Conservation (phyloP, 1,140 invertebrate genomes). For the Leptinotarsa defecta region DNA sequence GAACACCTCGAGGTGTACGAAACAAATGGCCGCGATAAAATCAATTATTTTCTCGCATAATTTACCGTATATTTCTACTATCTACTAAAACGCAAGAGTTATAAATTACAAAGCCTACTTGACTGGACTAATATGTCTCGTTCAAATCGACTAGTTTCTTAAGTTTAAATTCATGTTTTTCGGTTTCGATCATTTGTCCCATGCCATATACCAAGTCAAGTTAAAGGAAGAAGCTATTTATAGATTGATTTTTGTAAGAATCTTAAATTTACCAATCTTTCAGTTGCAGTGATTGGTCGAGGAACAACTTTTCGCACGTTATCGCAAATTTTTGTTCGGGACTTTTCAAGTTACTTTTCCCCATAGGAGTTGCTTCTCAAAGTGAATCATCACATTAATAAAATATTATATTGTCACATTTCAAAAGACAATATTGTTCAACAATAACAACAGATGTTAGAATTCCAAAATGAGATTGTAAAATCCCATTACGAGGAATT, state of each 20-base stretch:
- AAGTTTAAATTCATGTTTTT: slow-evolving; percentile 38
- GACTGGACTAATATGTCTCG: slow-evolving; percentile 35
- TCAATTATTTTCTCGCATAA: slow-evolving; percentile 24
- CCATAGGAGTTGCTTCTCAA: too few species aligned
- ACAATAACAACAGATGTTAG: too few species aligned
- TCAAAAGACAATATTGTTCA: too few species aligned
- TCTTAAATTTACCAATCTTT: not conserved
- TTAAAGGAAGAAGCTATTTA: slow-evolving; percentile 15
- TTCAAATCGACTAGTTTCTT: slow-evolving; percentile 37
- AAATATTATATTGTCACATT: too few species aligned
- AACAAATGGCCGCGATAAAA: slow-evolving; percentile 33
- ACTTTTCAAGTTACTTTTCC: too few species aligned
- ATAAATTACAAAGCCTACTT: slow-evolving; percentile 32
- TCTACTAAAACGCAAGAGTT: slow-evolving; percentile 23
- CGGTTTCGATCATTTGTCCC: slow-evolving; percentile 21
- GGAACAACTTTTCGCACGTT: too few species aligned
- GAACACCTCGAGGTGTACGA: slow-evolving; percentile 21
- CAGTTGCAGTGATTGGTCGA: not conserved
- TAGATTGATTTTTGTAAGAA: slow-evolving; percentile 22
- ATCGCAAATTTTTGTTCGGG: too few species aligned
- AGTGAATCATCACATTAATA: too few species aligned
- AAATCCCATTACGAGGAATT: too few species aligned
- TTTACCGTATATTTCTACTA: slow-evolving; percentile 26
- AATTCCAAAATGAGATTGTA: too few species aligned
- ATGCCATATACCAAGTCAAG: slow-evolving; percentile 9